These are phyloP conservation scores for Archilochus colubris DNA, from an alignment of 2,113 vertebrate species.

Conservation along the genomic window DNA sequence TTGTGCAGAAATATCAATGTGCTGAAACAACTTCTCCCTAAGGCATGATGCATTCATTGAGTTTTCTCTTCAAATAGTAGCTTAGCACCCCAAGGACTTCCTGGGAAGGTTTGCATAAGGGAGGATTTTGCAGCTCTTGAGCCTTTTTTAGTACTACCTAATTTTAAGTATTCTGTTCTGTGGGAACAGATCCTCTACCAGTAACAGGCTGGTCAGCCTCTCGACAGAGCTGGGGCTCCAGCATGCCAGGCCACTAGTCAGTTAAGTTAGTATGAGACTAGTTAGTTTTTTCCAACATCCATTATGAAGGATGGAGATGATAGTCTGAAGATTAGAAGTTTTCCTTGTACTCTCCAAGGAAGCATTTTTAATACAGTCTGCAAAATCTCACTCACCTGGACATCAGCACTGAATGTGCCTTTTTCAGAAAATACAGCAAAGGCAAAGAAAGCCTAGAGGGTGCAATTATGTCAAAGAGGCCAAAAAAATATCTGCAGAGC, in stretches of 20 bases:
- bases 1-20: background rate
- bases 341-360: background rate
- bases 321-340: background rate
- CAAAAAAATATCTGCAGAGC: background rate
- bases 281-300: background rate
- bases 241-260: background rate
- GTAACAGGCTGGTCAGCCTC: background rate
- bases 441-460: background rate
- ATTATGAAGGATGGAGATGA: background rate
- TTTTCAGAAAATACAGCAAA: background rate
- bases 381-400: background rate
- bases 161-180: background rate
- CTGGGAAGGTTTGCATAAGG: rapidly evolving
- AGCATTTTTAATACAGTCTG: background rate
- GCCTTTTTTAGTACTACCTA: background rate
- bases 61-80: background rate
- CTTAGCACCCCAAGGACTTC: background rate
- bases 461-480: background rate
- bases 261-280: background rate
- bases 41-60: background rate
- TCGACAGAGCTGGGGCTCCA: background rate
- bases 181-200: background rate
- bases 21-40: background rate
- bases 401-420: background rate
- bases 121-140: background rate